Percentiles rank a stretch among this genome's conserved stretches.
Evolutionary conservation across 2,113 vertebrate genomes (phyloP).

Genomic region (Verasper variegatus): DNA sequence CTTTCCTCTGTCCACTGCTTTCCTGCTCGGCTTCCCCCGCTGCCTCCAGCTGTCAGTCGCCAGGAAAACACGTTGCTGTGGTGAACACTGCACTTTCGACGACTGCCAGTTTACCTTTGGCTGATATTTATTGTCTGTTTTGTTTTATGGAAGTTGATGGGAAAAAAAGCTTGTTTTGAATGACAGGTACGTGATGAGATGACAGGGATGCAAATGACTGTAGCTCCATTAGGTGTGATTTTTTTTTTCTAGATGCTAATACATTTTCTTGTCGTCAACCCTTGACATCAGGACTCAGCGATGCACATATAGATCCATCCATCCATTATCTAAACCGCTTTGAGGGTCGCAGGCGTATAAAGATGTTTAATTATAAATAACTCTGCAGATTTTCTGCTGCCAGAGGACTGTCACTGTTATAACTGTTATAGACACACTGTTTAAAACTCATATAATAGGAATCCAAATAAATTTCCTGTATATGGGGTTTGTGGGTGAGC

Average conservation of each 20-base stretch:
- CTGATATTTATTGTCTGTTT: slow-evolving; percentile 61
- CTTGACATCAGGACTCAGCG: not conserved
- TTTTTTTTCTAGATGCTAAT: slow-evolving; percentile 15
- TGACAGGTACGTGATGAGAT: slow-evolving; percentile 32
- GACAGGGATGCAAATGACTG: slow-evolving; percentile 46
- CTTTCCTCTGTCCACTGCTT: slow-evolving; percentile 36
- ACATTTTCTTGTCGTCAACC: not conserved
- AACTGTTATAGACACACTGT: not conserved
- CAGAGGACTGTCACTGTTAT: not conserved
- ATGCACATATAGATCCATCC: not conserved
- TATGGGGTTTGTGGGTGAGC: not conserved
- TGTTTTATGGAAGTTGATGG: slow-evolving; percentile 13
- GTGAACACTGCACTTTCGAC: slow-evolving; percentile 57
- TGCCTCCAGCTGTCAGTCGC: slow-evolving; percentile 35
- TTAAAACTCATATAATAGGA: not conserved
- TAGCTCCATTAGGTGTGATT: slow-evolving; percentile 10
- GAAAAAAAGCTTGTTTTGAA: slow-evolving; percentile 30
- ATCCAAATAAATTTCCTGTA: not conserved
- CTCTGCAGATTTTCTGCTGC: not conserved
- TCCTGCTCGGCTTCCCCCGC: slow-evolving; percentile 9
- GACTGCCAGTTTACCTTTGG: slow-evolving; percentile 46
- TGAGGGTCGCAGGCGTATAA: too few relatives aligned
- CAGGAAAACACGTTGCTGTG: slow-evolving; percentile 35
- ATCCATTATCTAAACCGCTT: too few relatives aligned
- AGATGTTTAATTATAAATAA: not conserved